Evolutionary conservation across 2,113 vertebrate genomes (phyloP).

Genomic region (Puffinus mauretanicus): DNA sequence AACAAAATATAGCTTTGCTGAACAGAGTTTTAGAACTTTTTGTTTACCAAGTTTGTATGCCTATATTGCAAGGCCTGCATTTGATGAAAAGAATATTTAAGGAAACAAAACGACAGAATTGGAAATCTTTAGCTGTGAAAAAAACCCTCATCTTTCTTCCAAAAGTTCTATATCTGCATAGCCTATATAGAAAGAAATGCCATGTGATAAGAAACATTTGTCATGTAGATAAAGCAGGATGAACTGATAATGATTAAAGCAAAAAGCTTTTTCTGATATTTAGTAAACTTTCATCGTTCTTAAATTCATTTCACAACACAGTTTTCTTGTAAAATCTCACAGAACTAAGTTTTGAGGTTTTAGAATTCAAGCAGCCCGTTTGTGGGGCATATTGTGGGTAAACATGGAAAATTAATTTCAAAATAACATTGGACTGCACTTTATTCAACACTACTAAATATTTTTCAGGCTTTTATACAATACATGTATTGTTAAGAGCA

Average conservation of each 20-base stretch:
- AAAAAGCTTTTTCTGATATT: background rate
- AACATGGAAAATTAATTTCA: background rate
- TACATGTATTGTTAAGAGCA: background rate
- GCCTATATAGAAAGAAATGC: background rate
- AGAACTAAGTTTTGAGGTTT: background rate
- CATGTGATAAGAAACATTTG: background rate
- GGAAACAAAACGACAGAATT: background rate
- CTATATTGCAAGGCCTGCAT: background rate
- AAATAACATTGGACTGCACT: background rate
- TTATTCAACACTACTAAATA: background rate
- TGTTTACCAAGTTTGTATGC: background rate
- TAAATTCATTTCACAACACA: background rate
- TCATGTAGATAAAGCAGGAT: background rate
- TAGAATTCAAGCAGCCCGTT: background rate
- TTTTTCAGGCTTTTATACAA: background rate
- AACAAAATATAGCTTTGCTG: background rate
- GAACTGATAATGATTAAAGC: background rate
- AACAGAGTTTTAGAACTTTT: background rate
- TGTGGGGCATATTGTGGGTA: background rate
- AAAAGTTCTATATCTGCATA: background rate
- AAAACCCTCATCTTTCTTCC: background rate
- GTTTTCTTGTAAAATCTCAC: background rate
- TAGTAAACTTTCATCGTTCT: background rate
- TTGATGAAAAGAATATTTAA: background rate
- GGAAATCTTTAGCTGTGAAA: background rate